Conservation (phyloP, 2,888 invertebrate species). For the Hydrotaea cyrtoneurina region DNA sequence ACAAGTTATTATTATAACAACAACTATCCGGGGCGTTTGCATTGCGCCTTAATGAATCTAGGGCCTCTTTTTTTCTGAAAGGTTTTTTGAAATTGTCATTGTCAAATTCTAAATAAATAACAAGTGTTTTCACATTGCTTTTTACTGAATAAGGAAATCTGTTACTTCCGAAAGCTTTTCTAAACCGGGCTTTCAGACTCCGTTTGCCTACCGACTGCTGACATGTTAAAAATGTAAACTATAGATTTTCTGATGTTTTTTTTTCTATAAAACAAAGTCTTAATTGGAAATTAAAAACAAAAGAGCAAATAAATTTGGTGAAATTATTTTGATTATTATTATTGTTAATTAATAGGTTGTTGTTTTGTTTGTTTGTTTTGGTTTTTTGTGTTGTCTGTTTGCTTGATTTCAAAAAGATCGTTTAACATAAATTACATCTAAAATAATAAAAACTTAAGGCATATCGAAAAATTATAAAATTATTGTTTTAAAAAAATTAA, state of each 20-base stretch:
- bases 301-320: conserved; percentile 3
- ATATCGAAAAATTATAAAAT: conserved; percentile 32
- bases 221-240: neutral
- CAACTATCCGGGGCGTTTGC: no score
- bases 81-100: no score
- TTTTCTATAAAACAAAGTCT: neutral
- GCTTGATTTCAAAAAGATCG: conserved; percentile 24
- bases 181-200: no score
- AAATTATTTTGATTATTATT: conserved; percentile 36
- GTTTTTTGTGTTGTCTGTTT: conserved; percentile 33
- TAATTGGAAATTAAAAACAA: neutral
- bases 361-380: conserved; percentile 45
- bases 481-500: conserved; percentile 40
- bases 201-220: no score
- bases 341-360: conserved; percentile 19
- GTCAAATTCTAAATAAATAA: no score
- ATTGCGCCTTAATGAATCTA: no score
- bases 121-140: no score
- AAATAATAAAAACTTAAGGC: conserved; percentile 67
- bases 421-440: conserved; percentile 58
- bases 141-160: no score
- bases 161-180: no score
- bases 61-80: no score
- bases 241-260: conserved; percentile 11
- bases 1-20: no score